phyloP scores from a whole-genome alignment of 2,888 invertebrate genomes.

The Gortyna flavago region DNA sequence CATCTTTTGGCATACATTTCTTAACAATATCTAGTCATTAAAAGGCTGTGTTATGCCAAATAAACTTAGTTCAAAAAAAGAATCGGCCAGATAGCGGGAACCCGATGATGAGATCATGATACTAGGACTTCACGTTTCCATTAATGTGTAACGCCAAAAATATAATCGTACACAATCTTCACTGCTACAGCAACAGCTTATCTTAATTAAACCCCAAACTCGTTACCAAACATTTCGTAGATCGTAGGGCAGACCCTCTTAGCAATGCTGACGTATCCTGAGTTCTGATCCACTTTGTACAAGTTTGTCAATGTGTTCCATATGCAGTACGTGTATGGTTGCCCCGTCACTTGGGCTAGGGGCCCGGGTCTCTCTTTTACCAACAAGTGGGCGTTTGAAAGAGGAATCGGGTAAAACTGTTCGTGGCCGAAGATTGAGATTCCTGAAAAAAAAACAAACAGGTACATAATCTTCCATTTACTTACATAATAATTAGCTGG shows the following conservation, averaged over 20 bases:
- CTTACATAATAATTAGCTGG: too few species aligned
- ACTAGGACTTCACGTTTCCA: neutral
- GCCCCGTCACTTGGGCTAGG: fast-evolving
- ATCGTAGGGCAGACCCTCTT: slow-evolving; percentile 59
- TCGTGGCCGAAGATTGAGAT: slow-evolving; percentile 91
- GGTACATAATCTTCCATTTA: neutral
- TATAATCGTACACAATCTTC: neutral
- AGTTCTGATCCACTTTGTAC: slow-evolving; percentile 23
- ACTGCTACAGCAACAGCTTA: neutral
- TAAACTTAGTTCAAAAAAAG: too few species aligned
- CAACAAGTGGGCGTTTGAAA: slow-evolving; percentile 90
- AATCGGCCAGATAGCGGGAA: too few species aligned
- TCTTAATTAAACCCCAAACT: slow-evolving; percentile 53
- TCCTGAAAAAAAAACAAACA: slow-evolving; percentile 70
- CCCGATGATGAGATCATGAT: neutral
- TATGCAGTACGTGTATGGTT: slow-evolving; percentile 32
- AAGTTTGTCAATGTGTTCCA: slow-evolving; percentile 41
- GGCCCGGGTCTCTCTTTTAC: slow-evolving; percentile 80
- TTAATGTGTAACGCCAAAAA: neutral
- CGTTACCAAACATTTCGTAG: slow-evolving; percentile 50
- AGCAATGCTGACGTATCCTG: slow-evolving; percentile 60
- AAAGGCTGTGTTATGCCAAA: too few species aligned
- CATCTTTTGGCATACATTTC: too few species aligned
- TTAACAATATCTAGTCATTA: too few species aligned
- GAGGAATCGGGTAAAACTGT: slow-evolving; percentile 91